Percentiles rank a stretch among this genome's conserved stretches.
These are phyloP conservation scores for Schizaphis graminum DNA, from an alignment of 2,888 invertebrate species.

Conservation along the genomic window DNA sequence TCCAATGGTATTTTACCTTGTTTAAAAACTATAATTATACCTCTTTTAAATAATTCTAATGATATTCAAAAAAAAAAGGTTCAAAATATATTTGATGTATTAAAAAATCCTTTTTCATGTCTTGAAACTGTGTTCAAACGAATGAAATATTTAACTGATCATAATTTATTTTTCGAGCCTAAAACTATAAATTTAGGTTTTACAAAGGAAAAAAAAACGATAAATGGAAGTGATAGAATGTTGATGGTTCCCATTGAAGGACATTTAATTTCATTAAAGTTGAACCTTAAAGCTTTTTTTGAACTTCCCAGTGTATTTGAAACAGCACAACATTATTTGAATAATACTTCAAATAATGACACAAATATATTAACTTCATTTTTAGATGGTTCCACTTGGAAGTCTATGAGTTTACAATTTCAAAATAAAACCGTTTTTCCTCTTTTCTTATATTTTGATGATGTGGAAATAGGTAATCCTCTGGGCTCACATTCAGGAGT, in stretches of 20 bases:
- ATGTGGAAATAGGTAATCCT: constrained; percentile 68
- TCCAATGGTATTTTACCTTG: neutral
- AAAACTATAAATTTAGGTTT: neutral
- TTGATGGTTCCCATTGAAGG: neutral
- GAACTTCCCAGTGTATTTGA: neutral
- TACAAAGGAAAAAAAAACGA: neutral
- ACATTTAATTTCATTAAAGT: no score
- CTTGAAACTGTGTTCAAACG: neutral
- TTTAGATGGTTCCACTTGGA: neutral
- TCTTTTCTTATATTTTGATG: constrained; percentile 67
- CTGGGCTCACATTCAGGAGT: constrained; percentile 68
- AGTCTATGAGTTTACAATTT: neutral
- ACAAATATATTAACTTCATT: neutral
- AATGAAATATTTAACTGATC: neutral
- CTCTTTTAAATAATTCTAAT: no score
- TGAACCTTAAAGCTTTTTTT: neutral
- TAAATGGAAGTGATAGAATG: neutral
- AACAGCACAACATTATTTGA: neutral
- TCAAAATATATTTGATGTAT: neutral
- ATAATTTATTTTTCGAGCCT: constrained; percentile 9
- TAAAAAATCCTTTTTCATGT: neutral
- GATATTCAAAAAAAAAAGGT: neutral
- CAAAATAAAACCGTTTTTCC: constrained; percentile 66
- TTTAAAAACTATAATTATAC: neutral
- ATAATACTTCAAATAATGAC: neutral